Evolutionary conservation across 2,888 invertebrate species (phyloP).

Genomic region (Ophioninae sp.): DNA sequence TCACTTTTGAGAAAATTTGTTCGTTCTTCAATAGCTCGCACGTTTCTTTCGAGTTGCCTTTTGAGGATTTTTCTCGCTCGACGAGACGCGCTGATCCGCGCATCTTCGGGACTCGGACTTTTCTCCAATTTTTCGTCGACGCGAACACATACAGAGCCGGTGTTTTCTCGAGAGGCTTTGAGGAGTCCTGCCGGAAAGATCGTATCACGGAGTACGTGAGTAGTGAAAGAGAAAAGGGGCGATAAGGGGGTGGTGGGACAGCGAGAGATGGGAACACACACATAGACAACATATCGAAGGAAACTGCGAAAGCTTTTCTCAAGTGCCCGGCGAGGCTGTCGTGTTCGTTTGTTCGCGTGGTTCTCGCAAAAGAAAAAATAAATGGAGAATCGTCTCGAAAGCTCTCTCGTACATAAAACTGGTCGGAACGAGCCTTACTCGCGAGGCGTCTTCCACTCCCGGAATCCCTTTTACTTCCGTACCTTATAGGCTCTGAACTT

Average conservation of each 20-base stretch:
- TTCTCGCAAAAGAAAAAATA: slow-evolving; percentile 15
- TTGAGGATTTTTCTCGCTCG: slow-evolving; percentile 32
- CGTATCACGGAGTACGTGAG: neutral
- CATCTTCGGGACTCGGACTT: neutral
- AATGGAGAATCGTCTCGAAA: slow-evolving; percentile 13
- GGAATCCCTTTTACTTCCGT: neutral
- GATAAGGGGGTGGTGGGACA: neutral
- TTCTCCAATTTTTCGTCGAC: slow-evolving; percentile 42
- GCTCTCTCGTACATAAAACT: slow-evolving; percentile 32
- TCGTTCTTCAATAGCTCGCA: slow-evolving; percentile 10
- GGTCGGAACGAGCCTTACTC: slow-evolving; percentile 23
- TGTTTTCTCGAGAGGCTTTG: slow-evolving; percentile 24
- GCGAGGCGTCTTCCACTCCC: neutral
- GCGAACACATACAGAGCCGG: neutral
- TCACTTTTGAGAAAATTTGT: slow-evolving; percentile 20
- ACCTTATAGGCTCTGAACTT: neutral
- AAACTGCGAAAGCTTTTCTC: slow-evolving; percentile 38
- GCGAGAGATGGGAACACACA: neutral
- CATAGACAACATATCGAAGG: slow-evolving; percentile 8
- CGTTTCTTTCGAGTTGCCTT: slow-evolving; percentile 18
- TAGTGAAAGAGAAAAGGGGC: neutral
- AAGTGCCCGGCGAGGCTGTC: slow-evolving; percentile 36
- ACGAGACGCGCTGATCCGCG: neutral
- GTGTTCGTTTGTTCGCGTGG: slow-evolving; percentile 52
- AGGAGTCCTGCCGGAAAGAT: slow-evolving; percentile 12